A percentile compares a stretch with the other conserved stretches of the same genome.
Evolutionary conservation across 2,113 vertebrate genomes (phyloP).

Genomic region (Callionymus lyra): DNA sequence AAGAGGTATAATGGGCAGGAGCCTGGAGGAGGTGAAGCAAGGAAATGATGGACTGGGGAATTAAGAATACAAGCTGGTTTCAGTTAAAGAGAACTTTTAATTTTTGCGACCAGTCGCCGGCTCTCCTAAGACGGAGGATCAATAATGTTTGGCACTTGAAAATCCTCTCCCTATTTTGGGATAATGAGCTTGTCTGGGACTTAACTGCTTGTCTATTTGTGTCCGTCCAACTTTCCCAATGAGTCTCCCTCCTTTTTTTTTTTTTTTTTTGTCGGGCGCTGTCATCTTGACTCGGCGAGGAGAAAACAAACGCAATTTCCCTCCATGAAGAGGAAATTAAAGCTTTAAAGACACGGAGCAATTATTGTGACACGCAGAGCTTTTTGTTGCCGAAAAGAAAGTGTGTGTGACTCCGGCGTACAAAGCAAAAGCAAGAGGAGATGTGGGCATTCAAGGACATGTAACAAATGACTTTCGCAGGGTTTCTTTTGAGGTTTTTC

Average conservation of each 20-base stretch:
- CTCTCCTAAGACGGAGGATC: constrained; percentile 13
- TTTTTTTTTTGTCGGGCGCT: too few relatives aligned
- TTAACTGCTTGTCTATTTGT: constrained; percentile 24
- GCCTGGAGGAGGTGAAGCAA: constrained; percentile 44
- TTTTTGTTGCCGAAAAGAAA: constrained; percentile 29
- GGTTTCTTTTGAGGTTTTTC: constrained; percentile 19
- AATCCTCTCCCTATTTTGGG: constrained; percentile 17
- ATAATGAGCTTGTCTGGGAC: constrained; percentile 41
- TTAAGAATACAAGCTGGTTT: constrained; percentile 9
- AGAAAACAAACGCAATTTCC: constrained; percentile 50
- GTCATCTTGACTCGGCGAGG: constrained; percentile 36
- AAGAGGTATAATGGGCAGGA: constrained; percentile 51
- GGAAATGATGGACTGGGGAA: constrained; percentile 30
- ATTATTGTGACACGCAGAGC: constrained; percentile 37
- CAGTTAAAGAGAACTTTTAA: constrained; percentile 20
- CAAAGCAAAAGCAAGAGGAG: constrained; percentile 29
- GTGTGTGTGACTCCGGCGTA: constrained; percentile 32
- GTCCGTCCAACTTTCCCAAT: constrained; percentile 29
- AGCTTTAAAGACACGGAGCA: constrained; percentile 44
- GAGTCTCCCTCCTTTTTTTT: constrained; percentile 31
- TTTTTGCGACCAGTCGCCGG: constrained; percentile 17
- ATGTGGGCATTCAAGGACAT: constrained; percentile 41
- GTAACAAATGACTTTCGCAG: constrained; percentile 39
- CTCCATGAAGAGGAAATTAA: constrained; percentile 39
- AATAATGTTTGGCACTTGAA: constrained; percentile 30